These are phyloP conservation scores for Lissonota sp. DNA, from an alignment of 2,888 invertebrate species.

Conservation along the genomic window DNA sequence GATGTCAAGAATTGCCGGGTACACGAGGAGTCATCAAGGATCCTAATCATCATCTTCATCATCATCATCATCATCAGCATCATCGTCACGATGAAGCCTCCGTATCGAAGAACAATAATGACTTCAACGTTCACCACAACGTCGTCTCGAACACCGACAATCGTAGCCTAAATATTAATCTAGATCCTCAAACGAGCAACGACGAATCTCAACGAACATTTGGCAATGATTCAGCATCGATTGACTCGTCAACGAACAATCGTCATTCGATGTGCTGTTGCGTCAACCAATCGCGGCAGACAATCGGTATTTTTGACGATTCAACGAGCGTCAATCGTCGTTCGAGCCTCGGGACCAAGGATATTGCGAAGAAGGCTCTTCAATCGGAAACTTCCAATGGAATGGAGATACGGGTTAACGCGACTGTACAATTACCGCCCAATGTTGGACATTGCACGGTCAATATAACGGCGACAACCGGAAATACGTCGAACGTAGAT, in stretches of 20 bases:
- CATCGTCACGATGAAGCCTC: neutral
- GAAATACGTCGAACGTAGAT: constrained; percentile 33
- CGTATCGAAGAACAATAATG: neutral
- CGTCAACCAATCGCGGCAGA: constrained; percentile 14
- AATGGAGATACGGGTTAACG: constrained; percentile 79
- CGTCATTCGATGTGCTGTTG: constrained; percentile 58
- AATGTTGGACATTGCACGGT: constrained; percentile 77
- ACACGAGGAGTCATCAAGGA: constrained; percentile 60
- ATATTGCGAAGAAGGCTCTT: constrained; percentile 12
- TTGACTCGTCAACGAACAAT: constrained; percentile 26
- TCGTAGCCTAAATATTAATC: constrained; percentile 2
- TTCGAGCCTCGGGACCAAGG: constrained; percentile 8
- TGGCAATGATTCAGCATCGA: neutral
- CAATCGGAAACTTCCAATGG: constrained; percentile 42
- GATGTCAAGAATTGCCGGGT: constrained; percentile 79
- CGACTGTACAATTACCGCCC: constrained; percentile 79
- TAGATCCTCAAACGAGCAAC: neutral
- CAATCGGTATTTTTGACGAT: neutral
- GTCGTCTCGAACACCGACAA: constrained; percentile 6
- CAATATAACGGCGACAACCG: constrained; percentile 79
- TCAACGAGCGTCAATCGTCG: constrained; percentile 14
- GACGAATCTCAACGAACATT: neutral
- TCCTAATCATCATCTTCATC: neutral
- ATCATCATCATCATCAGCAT: neutral
- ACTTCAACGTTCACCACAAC: neutral